phyloP scores from a whole-genome alignment of 2,888 invertebrate genomes.

The Netelia virgata region DNA sequence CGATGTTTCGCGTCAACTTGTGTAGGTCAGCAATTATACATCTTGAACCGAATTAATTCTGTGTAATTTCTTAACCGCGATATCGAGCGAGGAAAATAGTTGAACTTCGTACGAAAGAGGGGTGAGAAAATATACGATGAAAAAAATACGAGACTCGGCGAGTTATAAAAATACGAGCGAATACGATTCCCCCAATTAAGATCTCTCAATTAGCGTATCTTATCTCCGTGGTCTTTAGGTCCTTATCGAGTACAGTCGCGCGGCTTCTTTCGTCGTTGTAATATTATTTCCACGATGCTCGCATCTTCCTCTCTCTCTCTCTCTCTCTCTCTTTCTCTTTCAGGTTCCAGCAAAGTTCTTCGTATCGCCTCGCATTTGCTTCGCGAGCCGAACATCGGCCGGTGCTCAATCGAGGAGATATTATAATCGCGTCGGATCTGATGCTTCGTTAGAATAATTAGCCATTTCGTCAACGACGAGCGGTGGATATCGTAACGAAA shows the following conservation, averaged over 20 bases:
- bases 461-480: slow-evolving; percentile 54
- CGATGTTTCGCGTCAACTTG: background rate
- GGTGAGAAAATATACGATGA: slow-evolving; percentile 65
- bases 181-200: slow-evolving; percentile 78
- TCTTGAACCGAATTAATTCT: too few species aligned
- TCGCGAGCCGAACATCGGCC: slow-evolving; percentile 44
- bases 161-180: slow-evolving; percentile 34
- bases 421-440: slow-evolving; percentile 45
- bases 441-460: slow-evolving; percentile 61
- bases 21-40: too few species aligned
- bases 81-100: slow-evolving; percentile 1
- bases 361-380: slow-evolving; percentile 41
- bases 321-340: slow-evolving; percentile 5
- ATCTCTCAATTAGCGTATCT: slow-evolving; percentile 83
- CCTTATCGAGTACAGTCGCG: slow-evolving; percentile 55
- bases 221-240: slow-evolving; percentile 72
- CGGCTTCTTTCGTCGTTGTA: slow-evolving; percentile 47
- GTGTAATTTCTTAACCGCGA: background rate
- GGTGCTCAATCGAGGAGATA: slow-evolving; percentile 48
- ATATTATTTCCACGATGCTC: slow-evolving; percentile 40
- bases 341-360: slow-evolving; percentile 9
- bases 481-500: slow-evolving; percentile 56
- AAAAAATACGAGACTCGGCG: slow-evolving; percentile 54
- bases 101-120: slow-evolving; percentile 1
- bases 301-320: background rate